Percentiles rank a stretch among this genome's conserved stretches.
phyloP scores from a whole-genome alignment of 2,797 vertebrate genomes.

The Chiloscyllium punctatum region DNA sequence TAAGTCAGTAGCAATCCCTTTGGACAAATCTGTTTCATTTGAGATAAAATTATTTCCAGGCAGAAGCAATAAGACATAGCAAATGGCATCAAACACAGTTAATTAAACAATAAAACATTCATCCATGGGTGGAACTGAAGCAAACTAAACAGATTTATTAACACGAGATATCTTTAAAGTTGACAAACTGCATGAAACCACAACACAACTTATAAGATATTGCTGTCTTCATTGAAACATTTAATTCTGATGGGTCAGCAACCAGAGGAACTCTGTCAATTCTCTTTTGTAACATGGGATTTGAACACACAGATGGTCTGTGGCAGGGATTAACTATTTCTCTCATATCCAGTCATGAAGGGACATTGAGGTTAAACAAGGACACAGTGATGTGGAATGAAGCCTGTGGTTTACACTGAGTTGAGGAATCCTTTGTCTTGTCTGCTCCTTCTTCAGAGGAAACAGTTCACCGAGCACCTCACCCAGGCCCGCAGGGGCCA shows the following conservation, averaged over 20 bases:
- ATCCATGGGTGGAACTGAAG: not conserved
- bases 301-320: no score
- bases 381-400: no score
- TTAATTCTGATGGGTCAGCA: not conserved
- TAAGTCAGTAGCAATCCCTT: not conserved
- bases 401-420: no score
- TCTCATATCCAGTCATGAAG: no score
- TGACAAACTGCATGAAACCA: not conserved
- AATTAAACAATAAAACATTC: not conserved
- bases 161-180: not conserved
- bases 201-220: not conserved
- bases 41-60: not conserved
- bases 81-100: not conserved
- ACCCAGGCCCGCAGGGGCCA: no score
- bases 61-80: not conserved
- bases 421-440: no score
- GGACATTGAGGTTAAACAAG: no score
- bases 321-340: no score
- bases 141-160: not conserved
- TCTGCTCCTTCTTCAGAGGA: no score
- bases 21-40: not conserved
- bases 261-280: not conserved
- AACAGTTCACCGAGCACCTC: no score
- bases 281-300: not conserved
- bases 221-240: not conserved